Base-by-base conservation (phyloP, 2,113 vertebrate species). In the Nothobranchius furzeri region DNA sequence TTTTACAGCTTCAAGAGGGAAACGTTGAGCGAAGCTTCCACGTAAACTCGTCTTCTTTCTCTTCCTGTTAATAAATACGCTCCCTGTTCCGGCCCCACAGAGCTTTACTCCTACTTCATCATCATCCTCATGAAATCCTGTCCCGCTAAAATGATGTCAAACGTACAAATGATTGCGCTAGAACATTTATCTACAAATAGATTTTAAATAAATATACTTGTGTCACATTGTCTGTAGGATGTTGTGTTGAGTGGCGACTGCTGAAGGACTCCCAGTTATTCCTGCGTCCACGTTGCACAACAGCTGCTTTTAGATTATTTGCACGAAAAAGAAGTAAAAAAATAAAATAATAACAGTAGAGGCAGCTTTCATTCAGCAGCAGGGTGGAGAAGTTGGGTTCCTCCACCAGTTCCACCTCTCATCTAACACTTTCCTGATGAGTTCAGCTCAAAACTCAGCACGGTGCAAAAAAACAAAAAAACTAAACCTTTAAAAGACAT, bases 171-270 rank as follows among this genome's bases (percentile, higher is more conserved):
- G 59, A 79, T 81, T 82, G 72, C 40, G 75, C 82, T 76, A 84
- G 77, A 70, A 76, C 66, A 72, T 75, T 48, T 49, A 70, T 86
- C 85, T 87, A 91, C 93, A 92, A 91, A 93, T 92, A 91, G 71
- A 37, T 87, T 88, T 88, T 59, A 92, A 92, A 93, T 93, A 93
- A 93, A 93, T 93, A 93, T 79, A 85, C 78, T 72, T 85, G 84
- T 76, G 72, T 91, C 92, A 93, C 92, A 92, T 93, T 91, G 79
- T 88, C 76, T 84, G 76, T 81, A 86, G 85, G 78, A 87, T 85
- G 42, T 69, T 40, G 0, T 9, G 24, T 63, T 58, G 45, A 64
- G 37, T 2, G 46, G 43, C 7, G 1, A 30, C 76, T 8, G 55
- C 70, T 60, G 73, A 42, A 75, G 79, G 57, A 76, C 63, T 48